Evolutionary conservation across 2,888 invertebrate genomes (phyloP), one percentile per base, ranked within the genome.

Genomic region (Synanthedon andrenaeformis): DNA sequence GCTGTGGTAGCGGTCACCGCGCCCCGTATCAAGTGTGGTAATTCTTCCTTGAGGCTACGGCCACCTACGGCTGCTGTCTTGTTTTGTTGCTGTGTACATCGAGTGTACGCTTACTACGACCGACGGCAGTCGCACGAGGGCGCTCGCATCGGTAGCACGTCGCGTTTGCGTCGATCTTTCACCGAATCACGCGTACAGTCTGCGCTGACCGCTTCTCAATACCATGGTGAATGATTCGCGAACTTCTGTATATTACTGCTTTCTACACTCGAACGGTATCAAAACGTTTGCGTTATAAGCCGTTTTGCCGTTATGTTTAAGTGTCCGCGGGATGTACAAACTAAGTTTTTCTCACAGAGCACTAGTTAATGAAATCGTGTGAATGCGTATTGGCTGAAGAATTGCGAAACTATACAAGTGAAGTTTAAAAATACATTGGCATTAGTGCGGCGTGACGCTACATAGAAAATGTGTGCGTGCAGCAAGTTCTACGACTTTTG

Each of bases 381-480:
- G 74, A 76, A 76, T 73, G 72, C 76, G 74, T 67, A 69, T 73
- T 72, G 74, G 72, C 74, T 80, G 79, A 79, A 79, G 76, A 69
- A 76, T 83, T 85, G 79, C 82, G 82, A 86, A 86, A 85, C 84
- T 79, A 63, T 83, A 80, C 78, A 78, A 83, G 86, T 86, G 85
- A 84, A 84, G 83, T 87, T 85, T 86, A 86, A 82, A 85, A 86
- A 86, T 86, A 87, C 80, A 82, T 84, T 84, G 79, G 80, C 83
- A 78, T 69, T 76, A 74, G 82, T 81, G 78, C 69, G 70, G 67
- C 74, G 83, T 82, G 81, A 81, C 79, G 78, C 69, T 67, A 62
- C 62, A 63, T 62, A 78, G 68, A 82, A 23, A 76, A 87, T 87
- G 87, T 82, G 86, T 72, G 69, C 83, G 68, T 87, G 87, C 76